Percentiles rank a stretch among this genome's conserved stretches.
These are phyloP conservation scores for Drosophila neocordata DNA, from an alignment of 1,140 invertebrate species.

Conservation along the genomic window DNA sequence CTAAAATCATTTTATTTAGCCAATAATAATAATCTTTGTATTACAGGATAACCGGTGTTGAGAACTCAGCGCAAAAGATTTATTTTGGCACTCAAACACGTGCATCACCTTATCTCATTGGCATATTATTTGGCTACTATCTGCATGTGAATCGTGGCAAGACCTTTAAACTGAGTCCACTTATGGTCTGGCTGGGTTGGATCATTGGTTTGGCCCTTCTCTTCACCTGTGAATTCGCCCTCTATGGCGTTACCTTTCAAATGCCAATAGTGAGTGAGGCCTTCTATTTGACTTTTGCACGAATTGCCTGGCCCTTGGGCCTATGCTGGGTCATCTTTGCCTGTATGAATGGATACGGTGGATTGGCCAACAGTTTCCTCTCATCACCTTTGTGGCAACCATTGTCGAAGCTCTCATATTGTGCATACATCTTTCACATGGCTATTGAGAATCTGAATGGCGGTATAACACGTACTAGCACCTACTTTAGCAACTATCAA, in stretches of 20 bases:
- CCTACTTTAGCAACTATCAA: conserved; percentile 70
- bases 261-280: conserved; percentile 83
- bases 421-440: conserved; percentile 84
- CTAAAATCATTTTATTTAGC: too few relatives aligned
- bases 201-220: conserved; percentile 51
- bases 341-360: conserved; percentile 87
- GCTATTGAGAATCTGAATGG: conserved; percentile 54
- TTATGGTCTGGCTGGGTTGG: conserved; percentile 33
- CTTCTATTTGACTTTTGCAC: conserved; percentile 86
- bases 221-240: conserved; percentile 52
- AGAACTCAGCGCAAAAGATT: conserved; percentile 12
- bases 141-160: conserved; percentile 34
- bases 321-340: conserved; percentile 88
- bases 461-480: conserved; percentile 33
- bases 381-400: conserved; percentile 84
- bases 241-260: conserved; percentile 49
- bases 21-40: neutral
- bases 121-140: conserved; percentile 56
- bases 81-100: conserved; percentile 53
- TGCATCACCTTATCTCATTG: conserved; percentile 51
- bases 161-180: conserved; percentile 20
- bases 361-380: conserved; percentile 83
- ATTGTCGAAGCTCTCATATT: conserved; percentile 83
- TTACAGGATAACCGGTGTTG: neutral
- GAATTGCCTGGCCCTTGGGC: conserved; percentile 85